These are phyloP conservation scores for Brachyptera putata DNA, from an alignment of 2,888 invertebrate genomes.

Conservation along the genomic window DNA sequence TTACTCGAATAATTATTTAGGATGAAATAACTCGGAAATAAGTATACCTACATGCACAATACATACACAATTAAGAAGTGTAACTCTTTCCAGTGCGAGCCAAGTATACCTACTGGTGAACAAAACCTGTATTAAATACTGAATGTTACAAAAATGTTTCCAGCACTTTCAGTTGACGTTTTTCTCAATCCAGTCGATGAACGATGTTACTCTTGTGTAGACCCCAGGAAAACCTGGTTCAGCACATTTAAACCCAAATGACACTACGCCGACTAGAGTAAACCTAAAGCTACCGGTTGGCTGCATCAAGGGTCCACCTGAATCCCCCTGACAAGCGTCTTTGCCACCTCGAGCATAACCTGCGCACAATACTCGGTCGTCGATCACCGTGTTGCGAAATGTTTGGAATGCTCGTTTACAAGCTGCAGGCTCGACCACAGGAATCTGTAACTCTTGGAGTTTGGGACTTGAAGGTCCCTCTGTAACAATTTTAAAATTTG, in stretches of 20 bases:
- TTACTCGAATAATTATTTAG: no score
- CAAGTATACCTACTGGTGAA: no score
- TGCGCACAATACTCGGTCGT: slow-evolving; percentile 65
- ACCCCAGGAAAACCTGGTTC: slow-evolving; percentile 62
- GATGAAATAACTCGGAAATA: no score
- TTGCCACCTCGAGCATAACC: slow-evolving; percentile 60
- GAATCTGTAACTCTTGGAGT: slow-evolving; percentile 66
- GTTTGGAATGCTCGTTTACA: slow-evolving; percentile 57
- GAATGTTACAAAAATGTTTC: no score
- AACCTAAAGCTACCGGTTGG: slow-evolving; percentile 44
- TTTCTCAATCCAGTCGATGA: slow-evolving; percentile 59
- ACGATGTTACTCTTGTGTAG: slow-evolving; percentile 63
- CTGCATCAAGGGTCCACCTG: slow-evolving; percentile 75
- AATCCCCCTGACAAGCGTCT: slow-evolving; percentile 73
- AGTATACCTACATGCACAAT: no score
- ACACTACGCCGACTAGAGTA: slow-evolving; percentile 64
- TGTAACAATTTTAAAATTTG: slow-evolving; percentile 38
- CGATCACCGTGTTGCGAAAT: slow-evolving; percentile 54
- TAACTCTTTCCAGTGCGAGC: no score
- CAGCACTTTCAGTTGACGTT: no score
- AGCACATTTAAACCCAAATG: slow-evolving; percentile 60
- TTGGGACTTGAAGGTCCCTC: slow-evolving; percentile 63
- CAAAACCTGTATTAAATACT: no score
- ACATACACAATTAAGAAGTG: no score
- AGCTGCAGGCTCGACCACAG: slow-evolving; percentile 57